Conservation (phyloP, 2,797 vertebrate species). For the Pithecia hirsuta region DNA sequence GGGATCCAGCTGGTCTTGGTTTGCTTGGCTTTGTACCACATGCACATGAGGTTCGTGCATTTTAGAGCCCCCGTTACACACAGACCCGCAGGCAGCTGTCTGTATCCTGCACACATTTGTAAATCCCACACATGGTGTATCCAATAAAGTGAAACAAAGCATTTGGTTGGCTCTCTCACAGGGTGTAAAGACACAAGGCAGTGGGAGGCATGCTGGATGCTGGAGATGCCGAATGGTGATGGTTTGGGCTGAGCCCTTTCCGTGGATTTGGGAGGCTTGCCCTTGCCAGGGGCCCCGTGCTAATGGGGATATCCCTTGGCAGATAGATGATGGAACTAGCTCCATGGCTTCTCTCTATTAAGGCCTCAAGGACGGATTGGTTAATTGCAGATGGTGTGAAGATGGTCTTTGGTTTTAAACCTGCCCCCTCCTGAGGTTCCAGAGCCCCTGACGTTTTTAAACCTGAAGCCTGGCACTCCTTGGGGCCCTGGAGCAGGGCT, state of each 20-base stretch:
- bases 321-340: neutral
- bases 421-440: neutral
- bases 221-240: fast-evolving
- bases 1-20: constrained; percentile 77
- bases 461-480: neutral
- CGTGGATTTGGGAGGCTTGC: fast-evolving
- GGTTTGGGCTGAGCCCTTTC: fast-evolving
- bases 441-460: neutral
- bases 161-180: neutral
- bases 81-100: constrained; percentile 31
- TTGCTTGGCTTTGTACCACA: constrained; percentile 70
- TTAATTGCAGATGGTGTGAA: neutral
- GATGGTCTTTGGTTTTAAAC: neutral
- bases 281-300: fast-evolving
- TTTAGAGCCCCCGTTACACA: constrained; percentile 79
- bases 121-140: constrained; percentile 81
- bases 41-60: constrained; percentile 83
- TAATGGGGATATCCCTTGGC: fast-evolving
- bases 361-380: fast-evolving
- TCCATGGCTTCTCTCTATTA: neutral
- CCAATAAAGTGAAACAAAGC: constrained; percentile 87
- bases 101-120: constrained; percentile 79
- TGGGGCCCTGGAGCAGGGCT: neutral
- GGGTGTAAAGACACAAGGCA: neutral
- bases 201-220: fast-evolving